These are phyloP conservation scores for Darevskia nairensis DNA, from an alignment of 2,797 vertebrate genomes.

Conservation along the genomic window DNA sequence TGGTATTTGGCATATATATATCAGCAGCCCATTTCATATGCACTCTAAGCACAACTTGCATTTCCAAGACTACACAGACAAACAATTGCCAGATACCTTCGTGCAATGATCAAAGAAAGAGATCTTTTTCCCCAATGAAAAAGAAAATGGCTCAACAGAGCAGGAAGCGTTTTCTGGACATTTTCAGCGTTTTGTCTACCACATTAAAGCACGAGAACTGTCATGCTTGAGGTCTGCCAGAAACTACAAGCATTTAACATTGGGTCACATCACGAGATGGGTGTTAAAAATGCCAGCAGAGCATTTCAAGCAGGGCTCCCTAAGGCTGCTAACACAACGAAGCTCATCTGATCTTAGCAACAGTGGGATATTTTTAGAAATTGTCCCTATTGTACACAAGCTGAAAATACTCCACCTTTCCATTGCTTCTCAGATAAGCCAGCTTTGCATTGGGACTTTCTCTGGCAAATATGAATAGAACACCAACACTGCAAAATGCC, in stretches of 20 bases:
- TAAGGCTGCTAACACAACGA: background rate
- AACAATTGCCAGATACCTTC: background rate
- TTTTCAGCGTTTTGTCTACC: background rate
- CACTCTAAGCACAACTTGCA: background rate
- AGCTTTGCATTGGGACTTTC: constrained; percentile 10
- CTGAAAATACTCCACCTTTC: constrained; percentile 12
- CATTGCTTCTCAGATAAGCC: background rate
- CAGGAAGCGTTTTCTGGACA: background rate
- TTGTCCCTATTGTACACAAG: constrained; percentile 4
- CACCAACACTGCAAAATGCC: background rate
- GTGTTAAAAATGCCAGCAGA: background rate
- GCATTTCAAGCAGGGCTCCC: background rate
- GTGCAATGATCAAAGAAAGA: background rate
- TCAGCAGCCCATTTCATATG: background rate
- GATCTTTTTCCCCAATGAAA: background rate
- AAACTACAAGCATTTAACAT: background rate
- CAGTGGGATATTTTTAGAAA: constrained; percentile 45
- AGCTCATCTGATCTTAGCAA: constrained; percentile 46
- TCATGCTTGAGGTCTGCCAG: background rate
- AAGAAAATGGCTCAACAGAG: background rate
- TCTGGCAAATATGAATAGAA: constrained; percentile 5
- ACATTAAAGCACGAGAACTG: background rate
- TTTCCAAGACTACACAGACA: background rate
- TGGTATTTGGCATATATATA: background rate
- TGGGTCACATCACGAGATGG: background rate